Percentiles rank a stretch among this genome's conserved stretches.
These are phyloP conservation scores for Zootermopsis nevadensis DNA, from an alignment of 2,888 invertebrate species.

Conservation along the genomic window DNA sequence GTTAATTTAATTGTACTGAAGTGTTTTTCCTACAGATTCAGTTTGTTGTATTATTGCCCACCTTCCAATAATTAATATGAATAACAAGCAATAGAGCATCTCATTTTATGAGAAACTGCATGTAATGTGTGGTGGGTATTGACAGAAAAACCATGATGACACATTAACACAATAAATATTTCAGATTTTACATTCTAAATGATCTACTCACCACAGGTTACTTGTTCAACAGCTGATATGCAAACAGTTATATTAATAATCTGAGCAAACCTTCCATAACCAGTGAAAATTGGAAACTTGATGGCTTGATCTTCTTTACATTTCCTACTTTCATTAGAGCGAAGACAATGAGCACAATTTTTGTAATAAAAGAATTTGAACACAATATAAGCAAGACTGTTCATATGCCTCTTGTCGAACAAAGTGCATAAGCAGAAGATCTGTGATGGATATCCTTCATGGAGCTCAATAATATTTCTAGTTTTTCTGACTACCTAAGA, in stretches of 20 bases:
- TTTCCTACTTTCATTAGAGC: conserved; percentile 12
- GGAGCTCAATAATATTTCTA: background rate
- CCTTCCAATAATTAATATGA: background rate
- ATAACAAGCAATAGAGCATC: background rate
- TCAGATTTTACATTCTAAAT: background rate
- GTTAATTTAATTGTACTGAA: background rate
- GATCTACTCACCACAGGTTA: background rate
- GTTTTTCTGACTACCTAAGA: conserved; percentile 15
- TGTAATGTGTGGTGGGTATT: background rate
- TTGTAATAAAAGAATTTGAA: background rate
- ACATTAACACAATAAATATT: background rate
- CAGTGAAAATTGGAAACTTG: background rate
- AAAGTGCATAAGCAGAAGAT: conserved; percentile 16
- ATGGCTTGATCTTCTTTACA: background rate
- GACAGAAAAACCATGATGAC: background rate
- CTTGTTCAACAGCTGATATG: conserved; percentile 1
- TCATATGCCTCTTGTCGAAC: conserved; percentile 14
- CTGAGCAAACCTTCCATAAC: background rate
- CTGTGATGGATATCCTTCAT: background rate
- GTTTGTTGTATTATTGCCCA: background rate
- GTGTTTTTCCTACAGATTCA: background rate
- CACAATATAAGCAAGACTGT: background rate
- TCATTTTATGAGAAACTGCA: background rate
- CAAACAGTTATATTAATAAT: conserved; percentile 8
- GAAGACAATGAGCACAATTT: conserved; percentile 16